Evolutionary conservation across 2,888 invertebrate genomes (phyloP), one percentile per base, ranked within the genome.

Genomic region (Rhorus exstirpatorius): DNA sequence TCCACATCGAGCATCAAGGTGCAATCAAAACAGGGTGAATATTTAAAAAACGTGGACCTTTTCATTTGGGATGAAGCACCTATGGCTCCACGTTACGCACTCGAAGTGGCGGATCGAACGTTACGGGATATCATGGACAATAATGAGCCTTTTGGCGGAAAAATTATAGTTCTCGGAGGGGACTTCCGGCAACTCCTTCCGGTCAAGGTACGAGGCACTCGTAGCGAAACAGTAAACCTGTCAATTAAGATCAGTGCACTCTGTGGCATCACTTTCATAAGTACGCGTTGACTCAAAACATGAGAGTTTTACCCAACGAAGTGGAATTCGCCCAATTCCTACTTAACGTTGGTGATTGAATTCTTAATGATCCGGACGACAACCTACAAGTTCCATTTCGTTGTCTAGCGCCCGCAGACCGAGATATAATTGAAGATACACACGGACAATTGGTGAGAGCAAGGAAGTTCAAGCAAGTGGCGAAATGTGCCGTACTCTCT

Each of bases 121-220:
- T 68, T 87, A 38, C 72, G 81, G 67, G 85, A 87, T 63, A 72
- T 87, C 3, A 87, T 84, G 83, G 49, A 84, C 26, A 86, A 83
- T 49, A 51, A n/a, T n/a, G n/a, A n/a, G 38, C 83, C 75, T 8
- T 88, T 88, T 71, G 87, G 87, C 53, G 85, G 85, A 14, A 86
- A 87, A 76, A 76, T 85, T 8, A 21, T 86, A 1, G 49, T 83
- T 44, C 63, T 84, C 17, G 83, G 79, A 31, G 81, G 83, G 17
- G 84, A 81, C 81, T 83, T 83, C 26, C 46, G 61, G 10, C 60
- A 70, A 19, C 24, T 60, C 81, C 31, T 31, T 31, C 31, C 31
- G 6, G 31, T 31, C 6, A 31, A 31, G 31, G 6, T 31, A 31
- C 31, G 31, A 31, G 31, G 31, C 31, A 31, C 72, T 10, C 81